Percentiles rank a stretch among this genome's conserved stretches.
These are phyloP conservation scores for Epirrita christyi DNA, from an alignment of 2,888 invertebrate genomes.

Conservation along the genomic window DNA sequence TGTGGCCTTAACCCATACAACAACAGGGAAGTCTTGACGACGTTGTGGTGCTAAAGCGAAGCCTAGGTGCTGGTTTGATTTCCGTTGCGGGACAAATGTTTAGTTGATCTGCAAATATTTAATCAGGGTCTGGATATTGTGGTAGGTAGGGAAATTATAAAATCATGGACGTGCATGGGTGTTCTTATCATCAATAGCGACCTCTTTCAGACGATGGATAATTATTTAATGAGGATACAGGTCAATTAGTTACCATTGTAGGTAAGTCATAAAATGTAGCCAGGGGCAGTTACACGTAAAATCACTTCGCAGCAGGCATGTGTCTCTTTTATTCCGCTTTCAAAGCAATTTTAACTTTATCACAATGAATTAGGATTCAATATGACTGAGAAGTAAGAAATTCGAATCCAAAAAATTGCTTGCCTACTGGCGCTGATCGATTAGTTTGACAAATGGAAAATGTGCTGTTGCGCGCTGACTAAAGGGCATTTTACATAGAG, in stretches of 20 bases:
- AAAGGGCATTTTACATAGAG: too few species aligned
- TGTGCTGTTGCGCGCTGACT: too few species aligned
- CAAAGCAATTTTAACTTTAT: neutral
- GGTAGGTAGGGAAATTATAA: neutral
- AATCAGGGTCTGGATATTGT: too few species aligned
- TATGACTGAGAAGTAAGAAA: neutral
- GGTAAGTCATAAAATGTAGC: slow-evolving; percentile 6
- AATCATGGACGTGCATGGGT: neutral
- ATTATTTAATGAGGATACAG: slow-evolving; percentile 3
- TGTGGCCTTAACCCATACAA: too few species aligned
- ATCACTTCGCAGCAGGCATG: neutral
- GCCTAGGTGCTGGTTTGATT: too few species aligned
- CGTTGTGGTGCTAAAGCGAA: too few species aligned
- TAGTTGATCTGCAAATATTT: too few species aligned
- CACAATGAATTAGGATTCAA: neutral
- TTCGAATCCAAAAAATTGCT: too few species aligned
- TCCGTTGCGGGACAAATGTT: too few species aligned
- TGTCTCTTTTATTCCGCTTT: neutral
- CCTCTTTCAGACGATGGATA: slow-evolving; percentile 9
- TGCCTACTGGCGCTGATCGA: too few species aligned
- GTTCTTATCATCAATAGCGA: slow-evolving; percentile 1
- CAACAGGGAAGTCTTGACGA: too few species aligned
- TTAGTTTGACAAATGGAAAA: too few species aligned
- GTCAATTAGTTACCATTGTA: neutral
- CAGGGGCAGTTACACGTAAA: neutral